These are phyloP conservation scores for Moxostoma hubbsi DNA, from an alignment of 2,797 vertebrate genomes.

Conservation along the genomic window DNA sequence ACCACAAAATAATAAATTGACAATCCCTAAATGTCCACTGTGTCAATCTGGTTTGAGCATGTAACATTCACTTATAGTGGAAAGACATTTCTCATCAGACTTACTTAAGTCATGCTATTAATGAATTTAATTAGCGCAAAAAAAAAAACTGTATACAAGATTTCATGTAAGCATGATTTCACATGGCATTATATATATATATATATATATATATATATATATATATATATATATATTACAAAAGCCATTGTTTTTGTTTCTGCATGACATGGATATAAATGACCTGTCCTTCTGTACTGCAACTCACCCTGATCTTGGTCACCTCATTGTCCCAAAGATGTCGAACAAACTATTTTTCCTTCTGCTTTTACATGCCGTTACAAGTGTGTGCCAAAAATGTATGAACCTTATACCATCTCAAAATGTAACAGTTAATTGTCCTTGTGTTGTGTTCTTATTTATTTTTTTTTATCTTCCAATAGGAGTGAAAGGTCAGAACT, in stretches of 20 bases:
- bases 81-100: neutral
- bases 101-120: neutral
- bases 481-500: slow-evolving; percentile 12
- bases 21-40: neutral
- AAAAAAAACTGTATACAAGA: too few relatives aligned
- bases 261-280: neutral
- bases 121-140: too few relatives aligned
- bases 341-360: neutral
- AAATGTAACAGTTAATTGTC: neutral
- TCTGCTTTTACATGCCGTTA: neutral
- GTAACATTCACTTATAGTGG: neutral
- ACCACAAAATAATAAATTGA: neutral
- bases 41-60: neutral
- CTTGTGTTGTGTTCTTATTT: neutral
- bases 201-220: too few relatives aligned
- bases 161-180: too few relatives aligned
- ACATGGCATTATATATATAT: too few relatives aligned
- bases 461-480: neutral
- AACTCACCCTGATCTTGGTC: neutral
- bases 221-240: neutral
- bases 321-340: neutral
- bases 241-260: neutral
- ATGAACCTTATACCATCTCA: neutral
- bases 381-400: neutral
- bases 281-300: neutral